These are phyloP conservation scores for Ophioninae sp. DNA, from an alignment of 2,888 invertebrate genomes.

Conservation along the genomic window DNA sequence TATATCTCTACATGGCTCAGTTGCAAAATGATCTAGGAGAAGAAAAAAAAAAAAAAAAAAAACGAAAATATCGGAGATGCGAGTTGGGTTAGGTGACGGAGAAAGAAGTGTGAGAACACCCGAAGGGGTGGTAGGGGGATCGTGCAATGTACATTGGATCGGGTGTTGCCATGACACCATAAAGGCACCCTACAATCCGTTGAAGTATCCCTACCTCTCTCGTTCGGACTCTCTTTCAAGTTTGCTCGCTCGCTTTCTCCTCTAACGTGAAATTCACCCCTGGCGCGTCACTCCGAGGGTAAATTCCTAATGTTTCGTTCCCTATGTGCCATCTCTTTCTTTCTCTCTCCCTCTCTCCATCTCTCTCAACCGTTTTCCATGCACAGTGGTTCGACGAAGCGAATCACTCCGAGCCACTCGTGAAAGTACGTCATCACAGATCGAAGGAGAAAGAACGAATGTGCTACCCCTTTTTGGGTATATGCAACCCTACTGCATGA, in stretches of 20 bases:
- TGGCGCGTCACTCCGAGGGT: slow-evolving; percentile 10
- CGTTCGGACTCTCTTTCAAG: slow-evolving; percentile 53
- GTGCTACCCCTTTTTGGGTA: slow-evolving; percentile 1
- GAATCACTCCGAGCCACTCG: slow-evolving; percentile 53
- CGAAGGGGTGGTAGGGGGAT: slow-evolving; percentile 8
- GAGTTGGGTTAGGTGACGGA: slow-evolving; percentile 53
- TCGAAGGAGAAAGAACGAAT: slow-evolving; percentile 14
- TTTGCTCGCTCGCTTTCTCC: slow-evolving; percentile 52
- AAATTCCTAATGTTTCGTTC: slow-evolving; percentile 4
- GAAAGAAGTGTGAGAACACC: slow-evolving; percentile 22
- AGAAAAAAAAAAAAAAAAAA: slow-evolving; percentile 31
- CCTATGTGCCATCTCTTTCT: background rate
- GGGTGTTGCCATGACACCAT: slow-evolving; percentile 80
- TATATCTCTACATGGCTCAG: background rate
- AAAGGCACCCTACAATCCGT: slow-evolving; percentile 71
- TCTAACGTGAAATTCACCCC: slow-evolving; percentile 43
- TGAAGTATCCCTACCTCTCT: slow-evolving; percentile 50
- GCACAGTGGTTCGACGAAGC: slow-evolving; percentile 60
- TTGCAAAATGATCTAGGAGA: slow-evolving; percentile 20
- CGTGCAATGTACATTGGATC: slow-evolving; percentile 58
- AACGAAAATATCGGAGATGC: slow-evolving; percentile 30
- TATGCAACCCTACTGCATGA: slow-evolving; percentile 6
- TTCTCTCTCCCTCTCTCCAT: slow-evolving; percentile 5
- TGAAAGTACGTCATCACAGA: slow-evolving; percentile 66
- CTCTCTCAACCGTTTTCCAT: slow-evolving; percentile 48